Conservation (phyloP, 1,140 invertebrate genomes). For the Propsilocerus akamusi region DNA sequence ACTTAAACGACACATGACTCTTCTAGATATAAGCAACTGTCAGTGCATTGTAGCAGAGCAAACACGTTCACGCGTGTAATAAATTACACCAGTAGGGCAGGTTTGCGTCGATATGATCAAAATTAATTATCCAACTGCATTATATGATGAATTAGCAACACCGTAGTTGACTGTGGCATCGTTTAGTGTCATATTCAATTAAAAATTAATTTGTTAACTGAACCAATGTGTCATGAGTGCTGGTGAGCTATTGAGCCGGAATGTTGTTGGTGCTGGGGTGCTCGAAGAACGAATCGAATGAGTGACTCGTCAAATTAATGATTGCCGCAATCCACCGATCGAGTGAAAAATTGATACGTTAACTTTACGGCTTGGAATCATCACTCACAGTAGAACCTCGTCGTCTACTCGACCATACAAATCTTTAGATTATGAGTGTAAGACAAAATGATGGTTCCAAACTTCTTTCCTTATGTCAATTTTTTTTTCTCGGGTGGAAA, state of each 20-base stretch:
- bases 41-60: too few relatives aligned
- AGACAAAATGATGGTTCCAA: background rate
- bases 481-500: background rate
- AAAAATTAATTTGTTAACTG: background rate
- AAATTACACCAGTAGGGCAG: too few relatives aligned
- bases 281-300: background rate
- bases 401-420: background rate
- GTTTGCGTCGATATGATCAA: background rate
- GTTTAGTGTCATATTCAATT: background rate
- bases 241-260: background rate
- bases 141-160: background rate
- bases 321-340: too few relatives aligned
- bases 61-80: too few relatives aligned
- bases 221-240: too few relatives aligned
- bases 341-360: conserved; percentile 1
- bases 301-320: conserved; percentile 2
- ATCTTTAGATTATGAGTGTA: background rate
- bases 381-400: background rate
- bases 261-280: background rate
- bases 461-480: background rate
- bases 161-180: background rate
- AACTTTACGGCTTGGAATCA: background rate
- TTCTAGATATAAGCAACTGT: too few relatives aligned
- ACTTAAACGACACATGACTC: too few relatives aligned
- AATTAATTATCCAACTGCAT: conserved; percentile 1